A percentile compares a stretch with the other conserved stretches of the same genome.
phyloP scores from a whole-genome alignment of 1,140 invertebrate species.

The Drosophila parabipectinata region DNA sequence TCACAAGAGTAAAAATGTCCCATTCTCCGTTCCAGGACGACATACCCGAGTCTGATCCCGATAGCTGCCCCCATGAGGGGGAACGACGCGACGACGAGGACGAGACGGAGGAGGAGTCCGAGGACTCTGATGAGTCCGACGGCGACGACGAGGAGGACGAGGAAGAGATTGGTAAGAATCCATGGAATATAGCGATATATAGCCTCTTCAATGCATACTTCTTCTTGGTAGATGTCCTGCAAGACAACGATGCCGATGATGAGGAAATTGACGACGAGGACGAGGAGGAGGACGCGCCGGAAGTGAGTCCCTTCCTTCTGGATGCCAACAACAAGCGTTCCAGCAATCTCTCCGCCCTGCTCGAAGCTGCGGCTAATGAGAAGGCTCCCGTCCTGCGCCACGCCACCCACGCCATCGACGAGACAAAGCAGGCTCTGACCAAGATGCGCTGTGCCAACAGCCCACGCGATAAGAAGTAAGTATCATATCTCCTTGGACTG shows the following conservation, averaged over 20 bases:
- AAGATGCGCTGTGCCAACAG: slow-evolving; percentile 94
- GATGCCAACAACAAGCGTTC: slow-evolving; percentile 72
- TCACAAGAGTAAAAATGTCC: background rate
- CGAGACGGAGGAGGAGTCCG: slow-evolving; percentile 75
- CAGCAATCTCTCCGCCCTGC: slow-evolving; percentile 72
- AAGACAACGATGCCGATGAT: slow-evolving; percentile 81
- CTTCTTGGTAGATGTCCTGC: slow-evolving; percentile 57
- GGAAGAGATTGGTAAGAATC: slow-evolving; percentile 68
- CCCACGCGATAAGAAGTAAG: slow-evolving; percentile 85
- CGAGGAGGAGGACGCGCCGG: slow-evolving; percentile 75
- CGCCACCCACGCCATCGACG: slow-evolving; percentile 90
- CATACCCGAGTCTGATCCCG: slow-evolving; percentile 79
- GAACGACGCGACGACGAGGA: slow-evolving; percentile 68
- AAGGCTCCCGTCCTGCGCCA: slow-evolving; percentile 85
- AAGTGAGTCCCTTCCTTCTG: slow-evolving; percentile 69
- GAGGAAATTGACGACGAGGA: slow-evolving; percentile 83
- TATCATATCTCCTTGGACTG: background rate
- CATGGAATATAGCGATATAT: background rate
- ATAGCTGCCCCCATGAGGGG: slow-evolving; percentile 75
- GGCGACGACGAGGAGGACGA: slow-evolving; percentile 83
- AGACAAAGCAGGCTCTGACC: slow-evolving; percentile 96
- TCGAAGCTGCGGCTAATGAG: slow-evolving; percentile 87
- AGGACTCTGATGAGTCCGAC: slow-evolving; percentile 78
- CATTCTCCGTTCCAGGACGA: slow-evolving; percentile 65
- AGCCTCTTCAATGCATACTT: background rate